A percentile compares a stretch with the other conserved stretches of the same genome.
phyloP scores from a whole-genome alignment of 2,888 invertebrate species.

The Diloba caeruleocephala region DNA sequence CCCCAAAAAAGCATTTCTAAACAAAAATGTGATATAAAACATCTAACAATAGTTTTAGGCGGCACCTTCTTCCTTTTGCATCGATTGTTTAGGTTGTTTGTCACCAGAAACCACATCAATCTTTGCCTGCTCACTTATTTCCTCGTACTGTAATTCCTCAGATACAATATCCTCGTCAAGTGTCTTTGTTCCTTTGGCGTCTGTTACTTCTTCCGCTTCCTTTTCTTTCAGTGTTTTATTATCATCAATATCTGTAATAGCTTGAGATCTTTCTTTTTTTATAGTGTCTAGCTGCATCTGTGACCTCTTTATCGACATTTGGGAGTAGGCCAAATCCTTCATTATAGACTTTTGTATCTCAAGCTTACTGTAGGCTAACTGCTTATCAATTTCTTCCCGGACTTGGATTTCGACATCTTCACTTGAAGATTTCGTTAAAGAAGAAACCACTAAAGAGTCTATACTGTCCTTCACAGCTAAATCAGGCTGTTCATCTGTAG shows the following conservation, averaged over 20 bases:
- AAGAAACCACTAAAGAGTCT: constrained; percentile 29
- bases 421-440: constrained; percentile 12
- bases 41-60: not conserved
- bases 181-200: not conserved
- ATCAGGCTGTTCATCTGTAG: not conserved
- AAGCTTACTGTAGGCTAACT: constrained; percentile 43
- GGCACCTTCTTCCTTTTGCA: not conserved
- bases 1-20: not conserved
- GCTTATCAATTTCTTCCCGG: constrained; percentile 20
- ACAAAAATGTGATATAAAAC: not conserved
- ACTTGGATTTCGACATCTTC: not conserved
- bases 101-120: not conserved
- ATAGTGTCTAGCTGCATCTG: constrained; percentile 3
- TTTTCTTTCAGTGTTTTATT: not conserved
- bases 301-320: constrained; percentile 5
- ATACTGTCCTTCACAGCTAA: constrained; percentile 12
- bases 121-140: not conserved
- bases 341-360: constrained; percentile 42
- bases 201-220: constrained; percentile 3
- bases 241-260: constrained; percentile 5
- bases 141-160: constrained; percentile 3
- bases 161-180: not conserved
- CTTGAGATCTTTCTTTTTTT: constrained; percentile 12
- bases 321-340: constrained; percentile 24
- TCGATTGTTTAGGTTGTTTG: not conserved